Base-by-base conservation (phyloP, 92 coral and sea anemone species). In the Actinernus sp. region DNA sequence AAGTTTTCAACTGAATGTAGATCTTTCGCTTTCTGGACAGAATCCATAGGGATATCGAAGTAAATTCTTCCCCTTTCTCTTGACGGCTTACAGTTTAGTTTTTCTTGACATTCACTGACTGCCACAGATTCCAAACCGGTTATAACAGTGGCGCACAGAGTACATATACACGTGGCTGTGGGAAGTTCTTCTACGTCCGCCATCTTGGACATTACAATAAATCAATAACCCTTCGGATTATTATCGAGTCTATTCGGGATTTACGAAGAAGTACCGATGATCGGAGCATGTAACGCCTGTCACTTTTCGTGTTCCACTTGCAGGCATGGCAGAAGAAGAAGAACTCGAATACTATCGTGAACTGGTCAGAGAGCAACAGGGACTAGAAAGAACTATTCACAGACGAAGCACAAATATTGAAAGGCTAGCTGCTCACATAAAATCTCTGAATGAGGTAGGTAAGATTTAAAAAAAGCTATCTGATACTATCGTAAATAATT, bases 101-200 rank as follows among this genome's bases (percentile, higher is more conserved):
- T 94, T 73, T 84, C 74, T 56, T 81, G 48, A 78, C 98, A 94
- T 73, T 94, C 98, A 27, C 57, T 46, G 5, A 58, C 91, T 19
- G 97, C 81, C 41, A 94, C 68, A 6, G 82, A 58, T 58, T 94
- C 98, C 26, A 94, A 76, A n/a, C 98, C 98, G 0, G 96, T 87
- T 3, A 87, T 71, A 14, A 91, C 98, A 27, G 98, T 94, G 0
- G 97, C 97, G 46, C 98, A 94, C 7, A 93, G 58, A 2, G 58
- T 58, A 1, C n/a, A n/a, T n/a, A n/a, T n/a, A n/a, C 87, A 89
- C 57, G 63, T 53, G 58, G 40, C 33, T 50, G 7, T 4, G 10
- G 52, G 21, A 8, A 9, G 6, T 4, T 25, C 26, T 43, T 25
- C 78, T 3, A 18, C 36, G 71, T 63, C 93, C 79, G 91, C 97